Percentiles rank a stretch among this genome's conserved stretches.
phyloP scores from a whole-genome alignment of 2,113 vertebrate genomes.

The Perca fluviatilis region DNA sequence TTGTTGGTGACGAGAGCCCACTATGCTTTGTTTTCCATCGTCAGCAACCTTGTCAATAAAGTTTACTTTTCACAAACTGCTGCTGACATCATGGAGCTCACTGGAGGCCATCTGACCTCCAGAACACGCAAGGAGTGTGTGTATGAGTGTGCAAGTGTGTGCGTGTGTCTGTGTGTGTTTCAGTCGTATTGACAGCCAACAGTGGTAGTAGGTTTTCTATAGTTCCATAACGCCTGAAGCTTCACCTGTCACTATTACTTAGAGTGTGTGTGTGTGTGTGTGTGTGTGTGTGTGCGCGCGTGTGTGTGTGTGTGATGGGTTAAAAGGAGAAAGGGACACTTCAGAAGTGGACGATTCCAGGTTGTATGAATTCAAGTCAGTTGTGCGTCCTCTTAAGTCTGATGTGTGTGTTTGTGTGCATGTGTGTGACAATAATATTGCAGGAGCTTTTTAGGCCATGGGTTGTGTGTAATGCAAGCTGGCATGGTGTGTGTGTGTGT shows the following conservation, averaged over 20 bases:
- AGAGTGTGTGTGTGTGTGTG: constrained; percentile 21
- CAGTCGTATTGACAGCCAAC: constrained; percentile 28
- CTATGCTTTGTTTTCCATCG: constrained; percentile 64
- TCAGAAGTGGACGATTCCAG: constrained; percentile 25
- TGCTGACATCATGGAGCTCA: constrained; percentile 74
- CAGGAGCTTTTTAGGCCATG: constrained; percentile 77
- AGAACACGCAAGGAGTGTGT: constrained; percentile 26
- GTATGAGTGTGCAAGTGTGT: not conserved
- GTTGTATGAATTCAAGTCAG: constrained; percentile 31
- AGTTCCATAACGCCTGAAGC: constrained; percentile 57
- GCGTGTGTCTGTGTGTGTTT: constrained; percentile 10
- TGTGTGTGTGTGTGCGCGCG: constrained; percentile 21
- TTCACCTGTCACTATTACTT: constrained; percentile 64
- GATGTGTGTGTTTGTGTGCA: constrained; percentile 41
- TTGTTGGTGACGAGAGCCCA: constrained; percentile 36
- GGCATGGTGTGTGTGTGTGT: constrained; percentile 63
- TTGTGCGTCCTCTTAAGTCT: constrained; percentile 23
- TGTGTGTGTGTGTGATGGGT: constrained; percentile 8
- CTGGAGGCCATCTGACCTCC: constrained; percentile 72
- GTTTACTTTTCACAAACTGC: constrained; percentile 79
- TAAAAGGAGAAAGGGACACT: constrained; percentile 27
- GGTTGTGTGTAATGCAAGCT: constrained; percentile 74
- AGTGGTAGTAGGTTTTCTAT: constrained; percentile 52
- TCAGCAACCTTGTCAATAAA: constrained; percentile 86
- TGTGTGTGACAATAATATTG: constrained; percentile 76